Conservation (phyloP, 2,113 vertebrate genomes). For the Pristiophorus japonicus region DNA sequence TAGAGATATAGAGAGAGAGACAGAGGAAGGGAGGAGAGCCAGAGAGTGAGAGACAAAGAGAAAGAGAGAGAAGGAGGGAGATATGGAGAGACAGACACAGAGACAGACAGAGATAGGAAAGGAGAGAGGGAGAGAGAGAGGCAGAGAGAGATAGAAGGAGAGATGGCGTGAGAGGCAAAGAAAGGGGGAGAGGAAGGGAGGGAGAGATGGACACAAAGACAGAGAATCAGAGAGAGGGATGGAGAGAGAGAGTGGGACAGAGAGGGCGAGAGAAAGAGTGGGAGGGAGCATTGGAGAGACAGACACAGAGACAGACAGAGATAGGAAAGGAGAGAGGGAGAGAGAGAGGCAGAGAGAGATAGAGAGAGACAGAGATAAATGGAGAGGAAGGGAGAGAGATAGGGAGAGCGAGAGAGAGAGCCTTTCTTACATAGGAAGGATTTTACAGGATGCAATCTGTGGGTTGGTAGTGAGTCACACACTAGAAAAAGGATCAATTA, state of each 20-base stretch:
- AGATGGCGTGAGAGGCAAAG: background rate
- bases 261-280: background rate
- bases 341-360: background rate
- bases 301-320: background rate
- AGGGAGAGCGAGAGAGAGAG: background rate
- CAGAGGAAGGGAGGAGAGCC: background rate
- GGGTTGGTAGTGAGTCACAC: no score
- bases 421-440: no score
- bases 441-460: no score
- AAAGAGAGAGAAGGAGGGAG: no score
- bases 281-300: background rate
- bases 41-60: background rate
- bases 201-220: background rate
- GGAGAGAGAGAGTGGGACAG: no score
- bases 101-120: no score
- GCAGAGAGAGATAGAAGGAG: background rate
- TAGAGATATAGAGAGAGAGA: background rate
- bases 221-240: background rate
- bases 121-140: background rate
- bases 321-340: background rate
- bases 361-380: background rate
- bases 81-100: background rate
- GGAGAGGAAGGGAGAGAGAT: background rate
- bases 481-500: no score
- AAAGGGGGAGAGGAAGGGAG: background rate